A percentile compares a stretch with the other conserved stretches of the same genome.
These are phyloP conservation scores for Aphidius ervi DNA, from an alignment of 1,140 invertebrate genomes.

Conservation along the genomic window DNA sequence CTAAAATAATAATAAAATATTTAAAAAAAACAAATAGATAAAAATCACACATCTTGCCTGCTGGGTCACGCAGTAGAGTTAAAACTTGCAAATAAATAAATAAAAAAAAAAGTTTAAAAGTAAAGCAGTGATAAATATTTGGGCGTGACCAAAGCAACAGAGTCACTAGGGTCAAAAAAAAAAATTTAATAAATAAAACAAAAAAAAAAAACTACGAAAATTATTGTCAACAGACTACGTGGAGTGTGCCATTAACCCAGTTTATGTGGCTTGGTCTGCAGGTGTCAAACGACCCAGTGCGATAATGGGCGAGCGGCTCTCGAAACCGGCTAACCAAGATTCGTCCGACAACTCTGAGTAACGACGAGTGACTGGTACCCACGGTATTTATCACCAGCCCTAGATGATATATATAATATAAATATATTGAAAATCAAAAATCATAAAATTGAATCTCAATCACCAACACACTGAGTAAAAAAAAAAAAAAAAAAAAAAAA, in stretches of 20 bases:
- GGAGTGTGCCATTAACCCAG: slow-evolving; percentile 54
- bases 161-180: slow-evolving; percentile 50
- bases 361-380: slow-evolving; percentile 53
- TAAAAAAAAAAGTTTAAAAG: slow-evolving; percentile 25
- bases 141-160: slow-evolving; percentile 52
- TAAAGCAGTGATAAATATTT: slow-evolving; percentile 43
- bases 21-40: slow-evolving; percentile 29
- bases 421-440: slow-evolving; percentile 8
- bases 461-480: slow-evolving; percentile 18
- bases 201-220: slow-evolving; percentile 13
- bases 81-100: slow-evolving; percentile 14
- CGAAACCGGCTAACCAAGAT: slow-evolving; percentile 48
- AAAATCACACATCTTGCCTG: slow-evolving; percentile 39
- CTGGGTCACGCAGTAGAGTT: slow-evolving; percentile 52
- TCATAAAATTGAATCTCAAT: slow-evolving; percentile 20
- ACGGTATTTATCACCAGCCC: slow-evolving; percentile 57
- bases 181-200: slow-evolving; percentile 22
- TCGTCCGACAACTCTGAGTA: slow-evolving; percentile 48
- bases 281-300: slow-evolving; percentile 52
- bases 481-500: slow-evolving; percentile 1
- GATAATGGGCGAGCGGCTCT: slow-evolving; percentile 46
- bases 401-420: slow-evolving; percentile 40
- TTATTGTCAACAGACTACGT: slow-evolving; percentile 28
- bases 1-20: too few species aligned
- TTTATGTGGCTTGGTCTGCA: slow-evolving; percentile 56